Evolutionary conservation across 2,797 vertebrate species (phyloP).

Genomic region (Lacerta bilineata): DNA sequence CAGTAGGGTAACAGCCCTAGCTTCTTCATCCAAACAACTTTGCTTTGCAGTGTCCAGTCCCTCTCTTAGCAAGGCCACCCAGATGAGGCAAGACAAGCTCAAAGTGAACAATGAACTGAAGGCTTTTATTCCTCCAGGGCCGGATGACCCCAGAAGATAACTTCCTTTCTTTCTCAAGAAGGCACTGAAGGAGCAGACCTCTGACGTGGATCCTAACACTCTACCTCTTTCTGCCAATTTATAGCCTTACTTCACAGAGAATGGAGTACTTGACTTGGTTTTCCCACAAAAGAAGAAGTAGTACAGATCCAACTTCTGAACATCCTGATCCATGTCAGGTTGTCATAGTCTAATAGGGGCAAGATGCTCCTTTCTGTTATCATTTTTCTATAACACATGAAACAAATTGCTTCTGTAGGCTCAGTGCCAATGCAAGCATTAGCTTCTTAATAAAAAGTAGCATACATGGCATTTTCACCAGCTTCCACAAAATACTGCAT

Average conservation of each 20-base stretch:
- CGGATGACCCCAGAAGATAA: too few species aligned
- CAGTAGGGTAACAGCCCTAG: not conserved
- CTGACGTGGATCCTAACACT: not conserved
- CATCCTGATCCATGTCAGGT: not conserved
- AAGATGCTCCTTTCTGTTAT: constrained; percentile 5
- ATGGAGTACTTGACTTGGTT: not conserved
- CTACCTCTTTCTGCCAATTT: not conserved
- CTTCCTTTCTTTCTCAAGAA: too few species aligned
- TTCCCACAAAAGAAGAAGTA: not conserved
- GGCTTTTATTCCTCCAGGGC: too few species aligned
- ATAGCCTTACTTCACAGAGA: not conserved
- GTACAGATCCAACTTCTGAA: not conserved
- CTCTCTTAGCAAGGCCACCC: too few species aligned
- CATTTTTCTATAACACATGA: too few species aligned
- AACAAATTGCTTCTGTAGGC: not conserved
- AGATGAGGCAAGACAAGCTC: not conserved
- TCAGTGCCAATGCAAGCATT: not conserved
- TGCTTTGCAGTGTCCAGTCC: not conserved
- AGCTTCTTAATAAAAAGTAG: not conserved
- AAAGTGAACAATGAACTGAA: not conserved
- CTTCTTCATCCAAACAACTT: not conserved
- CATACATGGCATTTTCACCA: not conserved
- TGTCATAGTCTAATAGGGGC: not conserved
- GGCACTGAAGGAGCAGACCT: not conserved
- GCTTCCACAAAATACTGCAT: not conserved